Evolutionary conservation across 2,888 invertebrate genomes (phyloP).

Genomic region (Ernsta delagoae): DNA sequence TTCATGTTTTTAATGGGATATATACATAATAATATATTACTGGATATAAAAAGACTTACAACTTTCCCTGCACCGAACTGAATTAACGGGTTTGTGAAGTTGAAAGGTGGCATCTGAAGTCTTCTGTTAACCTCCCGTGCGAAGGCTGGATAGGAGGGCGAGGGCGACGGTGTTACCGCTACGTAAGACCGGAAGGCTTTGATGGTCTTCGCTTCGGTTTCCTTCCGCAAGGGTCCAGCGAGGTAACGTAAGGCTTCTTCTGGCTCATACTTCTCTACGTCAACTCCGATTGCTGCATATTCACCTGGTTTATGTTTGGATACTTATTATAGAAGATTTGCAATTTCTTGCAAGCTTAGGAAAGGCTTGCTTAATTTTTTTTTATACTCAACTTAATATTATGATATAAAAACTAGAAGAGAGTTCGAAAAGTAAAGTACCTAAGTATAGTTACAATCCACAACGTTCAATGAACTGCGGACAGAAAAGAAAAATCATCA

Average conservation of each 20-base stretch:
- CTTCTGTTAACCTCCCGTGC: slow-evolving; percentile 91
- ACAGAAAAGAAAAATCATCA: background rate
- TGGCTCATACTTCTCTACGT: slow-evolving; percentile 94
- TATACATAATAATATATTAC: no score
- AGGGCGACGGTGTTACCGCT: slow-evolving; percentile 91
- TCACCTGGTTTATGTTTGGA: slow-evolving; percentile 85
- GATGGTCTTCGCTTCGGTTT: slow-evolving; percentile 84
- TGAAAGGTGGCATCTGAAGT: slow-evolving; percentile 94
- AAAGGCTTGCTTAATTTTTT: no score
- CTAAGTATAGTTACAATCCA: no score
- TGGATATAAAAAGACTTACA: slow-evolving; percentile 67
- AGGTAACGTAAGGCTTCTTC: slow-evolving; percentile 92
- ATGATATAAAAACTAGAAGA: no score
- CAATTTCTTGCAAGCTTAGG: no score
- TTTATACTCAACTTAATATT: no score
- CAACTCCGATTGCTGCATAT: slow-evolving; percentile 96
- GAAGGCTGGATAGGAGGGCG: slow-evolving; percentile 90
- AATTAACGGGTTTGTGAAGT: slow-evolving; percentile 92
- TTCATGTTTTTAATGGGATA: no score
- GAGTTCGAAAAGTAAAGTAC: no score
- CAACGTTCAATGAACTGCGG: slow-evolving; percentile 1
- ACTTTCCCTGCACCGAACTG: slow-evolving; percentile 90
- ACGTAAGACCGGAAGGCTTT: slow-evolving; percentile 92
- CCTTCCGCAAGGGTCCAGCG: slow-evolving; percentile 89
- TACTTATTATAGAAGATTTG: no score